A percentile compares a stretch with the other conserved stretches of the same genome.
phyloP scores from a whole-genome alignment of 1,140 invertebrate genomes.

The Chionoecetes opilio region DNA sequence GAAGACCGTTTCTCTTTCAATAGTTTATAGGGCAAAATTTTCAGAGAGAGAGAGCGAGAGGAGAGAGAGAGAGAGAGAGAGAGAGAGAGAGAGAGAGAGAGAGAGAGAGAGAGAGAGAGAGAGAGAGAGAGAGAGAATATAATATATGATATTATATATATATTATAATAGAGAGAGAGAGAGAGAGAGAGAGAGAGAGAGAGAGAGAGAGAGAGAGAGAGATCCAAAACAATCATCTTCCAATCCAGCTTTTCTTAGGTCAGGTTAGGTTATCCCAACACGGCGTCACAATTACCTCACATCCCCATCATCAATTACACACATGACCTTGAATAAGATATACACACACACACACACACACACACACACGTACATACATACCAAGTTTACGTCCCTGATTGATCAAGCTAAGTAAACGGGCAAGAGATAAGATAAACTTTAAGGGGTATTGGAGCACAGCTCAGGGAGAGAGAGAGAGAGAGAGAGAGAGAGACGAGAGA shows the following conservation, averaged over 20 bases:
- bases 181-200: background rate
- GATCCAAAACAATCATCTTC: background rate
- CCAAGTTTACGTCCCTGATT: background rate
- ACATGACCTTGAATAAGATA: no score
- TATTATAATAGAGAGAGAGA: background rate
- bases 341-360: slow-evolving; percentile 27
- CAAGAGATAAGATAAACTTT: background rate
- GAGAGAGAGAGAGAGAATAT: background rate
- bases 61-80: no score
- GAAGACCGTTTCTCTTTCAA: no score
- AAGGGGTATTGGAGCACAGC: background rate
- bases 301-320: no score
- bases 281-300: no score
- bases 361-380: background rate
- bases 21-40: no score
- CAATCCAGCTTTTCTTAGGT: no score
- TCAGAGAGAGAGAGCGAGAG: no score
- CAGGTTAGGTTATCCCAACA: no score
- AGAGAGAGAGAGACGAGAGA: no score
- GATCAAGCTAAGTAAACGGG: background rate
- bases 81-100: no score
- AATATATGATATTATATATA: background rate
- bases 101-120: no score
- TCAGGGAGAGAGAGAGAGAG: background rate
- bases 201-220: background rate